Base-by-base conservation (phyloP, 2,888 invertebrate genomes). In the Platycheirus albimanus region DNA sequence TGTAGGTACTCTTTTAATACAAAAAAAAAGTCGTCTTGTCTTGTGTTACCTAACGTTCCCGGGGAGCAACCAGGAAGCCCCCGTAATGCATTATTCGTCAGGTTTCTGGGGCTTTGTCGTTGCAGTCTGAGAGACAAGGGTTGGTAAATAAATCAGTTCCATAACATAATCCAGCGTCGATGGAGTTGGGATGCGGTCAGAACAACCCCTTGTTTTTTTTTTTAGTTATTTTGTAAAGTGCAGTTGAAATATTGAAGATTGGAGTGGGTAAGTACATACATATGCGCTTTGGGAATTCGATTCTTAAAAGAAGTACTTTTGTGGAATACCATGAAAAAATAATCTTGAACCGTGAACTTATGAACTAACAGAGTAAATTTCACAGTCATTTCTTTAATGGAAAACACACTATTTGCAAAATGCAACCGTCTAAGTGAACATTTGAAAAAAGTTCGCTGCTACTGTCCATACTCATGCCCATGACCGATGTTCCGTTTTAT, bases 151-250 rank as follows among this genome's bases (percentile, higher is more conserved):
- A 83, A 83, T 83, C 83, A 83, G 83, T 83, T 83, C 64, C n/a
- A n/a, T n/a, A n/a, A 83, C 72, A 78, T 83, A 83, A 83, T 83
- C 83, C 78, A 74, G 69, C 78, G 78, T 77, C 81, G 64, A 77
- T 69, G 63, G 81, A 72, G 77, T 83, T 72, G 77, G 81, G 81
- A 77, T 72, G 72, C 77, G 81, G 81, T 77, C 72, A 83, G 72
- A 72, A 49, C 72, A 72, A 77, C 67, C 72, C 63, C 77, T 33
- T 56, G 63, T 38, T 67, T 77, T 77, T 69, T 41, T 49, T 28
- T 67, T n/a, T n/a, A n/a, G 56, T 49, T 54, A n/a, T 38, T 19
- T 58, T 17, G 7, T 28, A 17, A 7, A 56, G 13, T n/a, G 5
- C 19, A 30, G 15, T 28, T 15, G 24, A 10, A 15, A 4, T 28